phyloP scores from a whole-genome alignment of 2,797 vertebrate species.

The Eidolon dupreanum region DNA sequence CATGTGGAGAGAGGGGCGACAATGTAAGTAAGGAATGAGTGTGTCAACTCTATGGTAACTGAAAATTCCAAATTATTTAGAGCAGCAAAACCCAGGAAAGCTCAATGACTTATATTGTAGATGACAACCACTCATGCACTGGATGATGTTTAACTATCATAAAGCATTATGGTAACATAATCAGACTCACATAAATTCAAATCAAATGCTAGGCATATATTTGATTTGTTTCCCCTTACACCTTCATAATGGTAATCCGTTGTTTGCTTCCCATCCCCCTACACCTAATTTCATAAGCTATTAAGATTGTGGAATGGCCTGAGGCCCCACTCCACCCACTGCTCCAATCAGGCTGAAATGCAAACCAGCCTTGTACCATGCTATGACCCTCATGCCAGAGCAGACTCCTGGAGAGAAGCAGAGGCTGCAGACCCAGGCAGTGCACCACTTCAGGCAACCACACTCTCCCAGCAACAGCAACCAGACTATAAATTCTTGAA shows the following conservation, averaged over 20 bases:
- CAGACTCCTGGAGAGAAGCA: neutral
- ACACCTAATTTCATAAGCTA: neutral
- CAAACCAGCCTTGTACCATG: neutral
- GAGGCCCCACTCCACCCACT: neutral
- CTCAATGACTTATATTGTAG: neutral
- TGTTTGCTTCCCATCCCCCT: neutral
- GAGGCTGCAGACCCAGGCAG: neutral
- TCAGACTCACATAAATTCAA: constrained; percentile 49
- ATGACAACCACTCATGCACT: constrained; percentile 41
- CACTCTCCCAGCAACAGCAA: neutral
- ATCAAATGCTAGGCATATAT: constrained; percentile 28
- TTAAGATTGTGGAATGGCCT: neutral
- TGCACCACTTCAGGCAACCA: neutral
- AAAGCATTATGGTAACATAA: constrained; percentile 52
- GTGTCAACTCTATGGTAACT: neutral
- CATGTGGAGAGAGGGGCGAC: neutral
- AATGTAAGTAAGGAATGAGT: neutral
- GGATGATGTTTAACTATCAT: constrained; percentile 43
- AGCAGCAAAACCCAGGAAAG: constrained; percentile 49
- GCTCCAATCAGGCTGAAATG: neutral
- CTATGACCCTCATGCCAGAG: neutral
- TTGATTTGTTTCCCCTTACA: constrained; percentile 7
- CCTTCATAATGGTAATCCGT: constrained; percentile 16
- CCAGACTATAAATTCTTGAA: neutral
- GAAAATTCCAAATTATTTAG: constrained; percentile 34